Percentiles rank a stretch among this genome's conserved stretches.
phyloP scores from a whole-genome alignment of 2,113 vertebrate genomes.

The Macaca mulatta region DNA sequence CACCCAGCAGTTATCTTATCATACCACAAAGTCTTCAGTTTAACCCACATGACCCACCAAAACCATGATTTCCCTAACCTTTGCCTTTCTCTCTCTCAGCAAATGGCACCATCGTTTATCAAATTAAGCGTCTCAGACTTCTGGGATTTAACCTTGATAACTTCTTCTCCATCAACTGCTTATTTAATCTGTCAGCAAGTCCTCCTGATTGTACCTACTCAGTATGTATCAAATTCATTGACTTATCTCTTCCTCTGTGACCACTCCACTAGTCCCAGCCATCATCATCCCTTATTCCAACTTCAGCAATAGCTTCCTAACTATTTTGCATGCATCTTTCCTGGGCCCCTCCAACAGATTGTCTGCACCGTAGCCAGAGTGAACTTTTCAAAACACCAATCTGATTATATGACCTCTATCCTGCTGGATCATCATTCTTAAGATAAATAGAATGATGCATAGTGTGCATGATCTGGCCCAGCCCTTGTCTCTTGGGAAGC shows the following conservation, averaged over 20 bases:
- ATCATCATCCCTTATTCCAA: background rate
- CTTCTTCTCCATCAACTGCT: background rate
- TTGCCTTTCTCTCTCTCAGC: background rate
- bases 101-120: background rate
- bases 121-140: background rate
- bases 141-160: background rate
- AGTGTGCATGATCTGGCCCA: background rate
- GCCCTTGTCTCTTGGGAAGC: background rate
- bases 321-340: background rate
- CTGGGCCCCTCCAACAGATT: background rate
- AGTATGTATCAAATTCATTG: background rate
- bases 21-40: background rate
- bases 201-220: background rate
- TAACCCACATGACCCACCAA: background rate
- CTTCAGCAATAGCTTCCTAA: background rate
- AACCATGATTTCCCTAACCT: background rate
- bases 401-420: background rate
- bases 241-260: background rate
- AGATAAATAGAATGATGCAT: background rate
- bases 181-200: background rate
- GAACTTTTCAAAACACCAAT: background rate
- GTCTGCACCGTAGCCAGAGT: background rate
- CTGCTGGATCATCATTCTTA: background rate
- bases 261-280: background rate
- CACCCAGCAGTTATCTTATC: background rate